These are phyloP conservation scores for Scrobipalpa atriplicella DNA, from an alignment of 2,888 invertebrate species.

Conservation along the genomic window DNA sequence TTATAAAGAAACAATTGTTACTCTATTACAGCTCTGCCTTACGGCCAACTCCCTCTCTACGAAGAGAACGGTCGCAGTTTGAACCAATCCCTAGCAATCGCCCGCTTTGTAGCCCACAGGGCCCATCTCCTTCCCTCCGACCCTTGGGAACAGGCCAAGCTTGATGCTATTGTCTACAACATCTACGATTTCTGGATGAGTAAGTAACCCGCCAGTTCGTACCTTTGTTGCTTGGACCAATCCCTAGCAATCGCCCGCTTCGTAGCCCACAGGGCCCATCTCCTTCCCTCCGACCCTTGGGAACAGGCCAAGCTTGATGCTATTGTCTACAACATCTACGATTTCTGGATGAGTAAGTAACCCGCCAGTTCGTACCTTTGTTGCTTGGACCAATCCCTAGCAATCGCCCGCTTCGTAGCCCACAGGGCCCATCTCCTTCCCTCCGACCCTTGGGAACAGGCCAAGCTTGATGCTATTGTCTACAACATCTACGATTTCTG, in stretches of 20 bases:
- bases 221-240: neutral
- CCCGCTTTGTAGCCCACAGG: constrained; percentile 76
- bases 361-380: neutral
- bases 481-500: constrained; percentile 76
- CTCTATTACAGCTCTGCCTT: constrained; percentile 54
- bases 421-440: constrained; percentile 73
- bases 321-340: constrained; percentile 70
- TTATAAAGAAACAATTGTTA: too few species aligned
- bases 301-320: constrained; percentile 76
- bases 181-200: constrained; percentile 75
- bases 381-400: constrained; percentile 40
- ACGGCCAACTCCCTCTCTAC: constrained; percentile 64
- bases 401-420: constrained; percentile 80
- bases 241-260: constrained; percentile 77
- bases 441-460: constrained; percentile 70
- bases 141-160: constrained; percentile 71
- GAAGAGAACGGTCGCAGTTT: constrained; percentile 57
- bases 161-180: constrained; percentile 71
- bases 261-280: constrained; percentile 69
- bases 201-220: constrained; percentile 54
- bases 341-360: constrained; percentile 73
- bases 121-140: constrained; percentile 72
- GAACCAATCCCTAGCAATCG: constrained; percentile 74
- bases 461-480: constrained; percentile 70
- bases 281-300: constrained; percentile 73